Conservation (phyloP, 2,888 invertebrate species). For the Hetaerina titia region DNA sequence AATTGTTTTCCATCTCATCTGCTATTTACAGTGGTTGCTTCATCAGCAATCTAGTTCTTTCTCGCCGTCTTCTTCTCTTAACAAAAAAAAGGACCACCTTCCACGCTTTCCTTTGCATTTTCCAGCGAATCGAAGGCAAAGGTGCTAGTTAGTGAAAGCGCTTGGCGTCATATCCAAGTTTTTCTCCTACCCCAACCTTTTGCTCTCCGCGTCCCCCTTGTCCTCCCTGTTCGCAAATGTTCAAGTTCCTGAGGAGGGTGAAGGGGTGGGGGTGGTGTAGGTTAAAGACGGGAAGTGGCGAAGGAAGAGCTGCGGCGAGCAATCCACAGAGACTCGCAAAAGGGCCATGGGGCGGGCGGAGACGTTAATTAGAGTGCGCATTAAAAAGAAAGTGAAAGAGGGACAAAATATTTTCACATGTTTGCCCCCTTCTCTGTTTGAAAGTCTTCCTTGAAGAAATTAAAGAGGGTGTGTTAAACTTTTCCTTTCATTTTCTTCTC, state of each 20-base stretch:
- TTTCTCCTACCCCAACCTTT: neutral
- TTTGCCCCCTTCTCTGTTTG: neutral
- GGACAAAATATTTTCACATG: neutral
- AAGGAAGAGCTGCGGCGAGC: neutral
- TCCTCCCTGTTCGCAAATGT: neutral
- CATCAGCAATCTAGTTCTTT: too few relatives aligned
- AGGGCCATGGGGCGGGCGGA: neutral
- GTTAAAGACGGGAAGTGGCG: neutral
- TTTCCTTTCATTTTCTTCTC: neutral
- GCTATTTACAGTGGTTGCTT: too few relatives aligned
- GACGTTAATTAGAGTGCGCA: constrained; percentile 1
- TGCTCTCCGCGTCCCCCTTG: neutral
- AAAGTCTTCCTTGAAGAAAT: neutral
- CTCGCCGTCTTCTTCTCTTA: too few relatives aligned
- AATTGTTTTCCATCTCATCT: too few relatives aligned
- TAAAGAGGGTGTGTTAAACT: neutral
- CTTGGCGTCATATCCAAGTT: neutral
- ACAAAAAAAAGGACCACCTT: neutral
- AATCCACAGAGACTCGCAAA: neutral
- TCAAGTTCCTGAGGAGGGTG: neutral
- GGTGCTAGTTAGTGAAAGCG: neutral
- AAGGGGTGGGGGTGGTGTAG: too few relatives aligned
- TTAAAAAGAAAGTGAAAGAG: neutral
- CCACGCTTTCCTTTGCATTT: neutral
- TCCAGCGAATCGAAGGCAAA: neutral